A percentile compares a stretch with the other conserved stretches of the same genome.
phyloP scores from a whole-genome alignment of 2,113 vertebrate genomes.

The Halcyon malimbica region DNA sequence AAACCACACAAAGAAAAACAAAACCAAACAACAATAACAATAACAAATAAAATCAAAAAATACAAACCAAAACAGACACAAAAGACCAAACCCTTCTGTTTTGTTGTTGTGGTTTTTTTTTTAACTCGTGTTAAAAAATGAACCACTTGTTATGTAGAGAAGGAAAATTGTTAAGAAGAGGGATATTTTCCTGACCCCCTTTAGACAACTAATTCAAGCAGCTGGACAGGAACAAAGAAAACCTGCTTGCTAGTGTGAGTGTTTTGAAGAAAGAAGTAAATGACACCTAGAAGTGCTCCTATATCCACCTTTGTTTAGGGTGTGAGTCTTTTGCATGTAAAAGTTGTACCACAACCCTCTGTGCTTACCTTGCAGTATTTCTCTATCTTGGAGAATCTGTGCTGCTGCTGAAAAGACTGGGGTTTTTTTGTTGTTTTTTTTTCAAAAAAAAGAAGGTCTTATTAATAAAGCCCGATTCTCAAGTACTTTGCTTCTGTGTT shows the following conservation, averaged over 20 bases:
- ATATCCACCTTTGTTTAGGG: not conserved
- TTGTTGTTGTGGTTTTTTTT: not conserved
- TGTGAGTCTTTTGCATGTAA: not conserved
- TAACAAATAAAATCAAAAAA: not conserved
- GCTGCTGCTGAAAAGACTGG: not conserved
- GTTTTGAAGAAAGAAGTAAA: not conserved
- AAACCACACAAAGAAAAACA: too few relatives aligned
- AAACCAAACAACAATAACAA: too few relatives aligned
- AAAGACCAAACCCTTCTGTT: not conserved
- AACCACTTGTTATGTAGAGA: not conserved
- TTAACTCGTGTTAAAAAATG: not conserved
- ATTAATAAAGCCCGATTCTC: not conserved
- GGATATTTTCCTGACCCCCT: not conserved
- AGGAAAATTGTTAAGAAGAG: not conserved
- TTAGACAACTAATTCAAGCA: not conserved
- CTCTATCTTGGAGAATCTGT: not conserved
- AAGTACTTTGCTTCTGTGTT: not conserved
- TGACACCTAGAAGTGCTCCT: not conserved
- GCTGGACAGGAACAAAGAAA: not conserved
- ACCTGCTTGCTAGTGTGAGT: not conserved
- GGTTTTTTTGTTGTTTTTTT: not conserved
- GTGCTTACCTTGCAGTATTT: not conserved
- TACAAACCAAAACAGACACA: not conserved
- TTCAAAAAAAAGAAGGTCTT: not conserved
- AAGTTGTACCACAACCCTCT: not conserved